Evolutionary conservation across 2,888 invertebrate genomes (phyloP), one percentile per base, ranked within the genome.

Genomic region (Drosophila bunnanda): DNA sequence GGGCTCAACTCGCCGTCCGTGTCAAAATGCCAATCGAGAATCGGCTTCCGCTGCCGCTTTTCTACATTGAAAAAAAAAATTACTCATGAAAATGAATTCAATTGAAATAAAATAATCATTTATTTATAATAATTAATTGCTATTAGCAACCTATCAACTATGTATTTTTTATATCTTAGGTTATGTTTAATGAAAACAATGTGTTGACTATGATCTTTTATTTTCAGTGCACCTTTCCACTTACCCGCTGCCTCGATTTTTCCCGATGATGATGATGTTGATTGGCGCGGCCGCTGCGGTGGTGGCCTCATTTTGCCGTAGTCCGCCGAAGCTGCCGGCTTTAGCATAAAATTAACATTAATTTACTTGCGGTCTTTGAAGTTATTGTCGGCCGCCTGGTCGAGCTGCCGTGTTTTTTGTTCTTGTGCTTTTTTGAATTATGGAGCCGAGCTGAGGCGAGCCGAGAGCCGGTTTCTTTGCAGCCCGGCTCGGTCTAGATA

Each of bases 281-380:
- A 68, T 73, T 68, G 62, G 61, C 52, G 71, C 58, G 71, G 67
- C 58, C 62, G 55, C 69, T 48, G 58, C 72, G 62, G 53, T 58
- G 68, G 68, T 65, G 80, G 72, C 68, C 56, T 76, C 75, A 78
- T 74, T 78, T 84, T 82, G 75, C 77, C 79, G 66, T 70, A 64
- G 64, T 64, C 64, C 64, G 48, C 41, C 36, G 57, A 59, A 73
- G 75, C 79, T 87, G 72, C 76, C 87, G 77, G 81, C 81, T 79
- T 85, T 89, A 83, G 89, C 85, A 86, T 86, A 86, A 86, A 86
- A 86, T 86, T 86, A 86, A 89, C 85, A 86, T 86, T 86, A 86
- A 86, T 86, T 89, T 86, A 89, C 85, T 86, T 89, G 85, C 88
- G 85, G 85, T 86, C 85, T 86, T 86, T 86, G 85, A 86, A 86